Conservation (phyloP, 2,888 invertebrate genomes). For the Hirudinaria manillensis region DNA sequence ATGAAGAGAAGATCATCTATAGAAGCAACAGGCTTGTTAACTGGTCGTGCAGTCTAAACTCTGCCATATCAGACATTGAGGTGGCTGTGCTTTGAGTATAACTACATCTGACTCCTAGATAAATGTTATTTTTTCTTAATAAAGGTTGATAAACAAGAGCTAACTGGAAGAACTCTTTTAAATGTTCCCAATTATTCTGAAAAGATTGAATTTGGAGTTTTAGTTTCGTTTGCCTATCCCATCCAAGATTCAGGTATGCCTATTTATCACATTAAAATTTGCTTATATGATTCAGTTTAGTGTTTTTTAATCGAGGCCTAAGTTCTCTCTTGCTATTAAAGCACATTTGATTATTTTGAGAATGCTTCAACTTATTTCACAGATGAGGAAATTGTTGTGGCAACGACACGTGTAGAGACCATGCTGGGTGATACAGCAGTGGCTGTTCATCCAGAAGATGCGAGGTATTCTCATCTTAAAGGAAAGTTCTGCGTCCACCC, state of each 20-base stretch:
- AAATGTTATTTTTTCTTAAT: too few species aligned
- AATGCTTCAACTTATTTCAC: too few species aligned
- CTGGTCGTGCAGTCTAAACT: slow-evolving; percentile 93
- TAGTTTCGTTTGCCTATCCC: slow-evolving; percentile 85
- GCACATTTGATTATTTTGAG: too few species aligned
- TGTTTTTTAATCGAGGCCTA: neutral
- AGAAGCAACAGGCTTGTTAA: slow-evolving; percentile 89
- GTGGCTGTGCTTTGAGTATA: slow-evolving; percentile 53
- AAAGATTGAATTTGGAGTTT: slow-evolving; percentile 84
- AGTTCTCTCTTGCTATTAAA: neutral
- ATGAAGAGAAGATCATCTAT: slow-evolving; percentile 83
- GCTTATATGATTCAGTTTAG: neutral
- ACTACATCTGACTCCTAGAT: too few species aligned
- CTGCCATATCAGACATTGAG: slow-evolving; percentile 97
- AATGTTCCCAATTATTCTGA: slow-evolving; percentile 84
- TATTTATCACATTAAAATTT: neutral
- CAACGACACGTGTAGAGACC: slow-evolving; percentile 95
- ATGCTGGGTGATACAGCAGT: slow-evolving; percentile 94
- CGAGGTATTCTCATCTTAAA: slow-evolving; percentile 71
- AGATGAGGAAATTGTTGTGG: slow-evolving; percentile 76
- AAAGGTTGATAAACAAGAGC: slow-evolving; percentile 82
- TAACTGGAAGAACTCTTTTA: slow-evolving; percentile 76
- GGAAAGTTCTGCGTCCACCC: slow-evolving; percentile 82
- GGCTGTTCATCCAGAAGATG: slow-evolving; percentile 86
- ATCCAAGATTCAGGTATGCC: slow-evolving; percentile 60